Evolutionary conservation across 2,113 vertebrate species (phyloP), one percentile per base, ranked within the genome.

Genomic region (Hippocampus zosterae): DNA sequence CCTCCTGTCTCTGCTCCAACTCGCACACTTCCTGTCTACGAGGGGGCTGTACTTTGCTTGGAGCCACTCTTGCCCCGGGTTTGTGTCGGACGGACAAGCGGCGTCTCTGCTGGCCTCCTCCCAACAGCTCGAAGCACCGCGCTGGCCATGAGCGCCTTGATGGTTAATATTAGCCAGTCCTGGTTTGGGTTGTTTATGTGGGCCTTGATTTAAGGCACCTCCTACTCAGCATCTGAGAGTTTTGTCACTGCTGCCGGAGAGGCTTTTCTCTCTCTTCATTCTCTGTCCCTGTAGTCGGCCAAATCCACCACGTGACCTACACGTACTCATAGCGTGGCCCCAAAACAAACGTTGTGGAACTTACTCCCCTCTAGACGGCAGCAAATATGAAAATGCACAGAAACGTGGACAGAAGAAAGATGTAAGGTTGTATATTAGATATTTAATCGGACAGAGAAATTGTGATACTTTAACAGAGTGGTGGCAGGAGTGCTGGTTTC

Each of bases 11-110:
- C n/a, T 21, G 79, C 80, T 85, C 83, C 81, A 57, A 85, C 78
- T 87, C 72, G 73, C 77, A 87, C 56, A 29, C 59, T 33, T 60
- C 57, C 29, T 40, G 85, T 81, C 83, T 87, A 87, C 85, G 81
- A 90, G 87, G 90, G 88, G 87, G 86, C 88, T 85, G 90, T 90
- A 91, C 92, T 88, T 85, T 89, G 86, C 87, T 88, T 16, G 15
- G 46, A 16, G 3, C 46, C 15, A 16, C 46, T 19, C 15, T 87
- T 71, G 37, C 81, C 80, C 77, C 78, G 75, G 82, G 86, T 73
- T 88, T 83, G 81, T 87, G 89, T 37, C 1, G 29, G 73, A 86
- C 75, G 72, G 90, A 86, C 90, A 88, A 84, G 48, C 60, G 67
- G 18, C 66, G 12, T 57, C 62, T 70, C 56, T 21, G 69, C 71